These are phyloP conservation scores for Ptilorrhoa leucosticta DNA, from an alignment of 2,113 vertebrate species.

Conservation along the genomic window DNA sequence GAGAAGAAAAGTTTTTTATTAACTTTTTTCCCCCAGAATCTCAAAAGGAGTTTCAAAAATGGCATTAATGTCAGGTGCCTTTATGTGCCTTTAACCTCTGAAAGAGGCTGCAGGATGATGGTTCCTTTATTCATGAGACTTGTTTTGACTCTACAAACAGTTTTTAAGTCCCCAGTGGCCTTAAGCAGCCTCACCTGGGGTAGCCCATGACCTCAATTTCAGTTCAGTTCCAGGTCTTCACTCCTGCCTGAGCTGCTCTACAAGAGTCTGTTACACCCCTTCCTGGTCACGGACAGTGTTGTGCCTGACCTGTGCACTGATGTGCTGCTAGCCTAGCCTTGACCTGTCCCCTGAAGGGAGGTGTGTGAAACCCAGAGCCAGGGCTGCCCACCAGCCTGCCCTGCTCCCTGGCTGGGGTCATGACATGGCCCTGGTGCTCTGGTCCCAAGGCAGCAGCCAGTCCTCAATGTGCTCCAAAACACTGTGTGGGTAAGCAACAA, in stretches of 20 bases:
- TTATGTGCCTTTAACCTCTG: neutral
- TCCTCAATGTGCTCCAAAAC: neutral
- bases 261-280: fast-evolving
- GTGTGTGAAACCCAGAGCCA: neutral
- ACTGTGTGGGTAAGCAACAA: neutral
- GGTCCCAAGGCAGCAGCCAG: neutral
- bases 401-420: neutral
- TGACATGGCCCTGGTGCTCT: too few species aligned
- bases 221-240: neutral
- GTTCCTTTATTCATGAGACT: neutral
- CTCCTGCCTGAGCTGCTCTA: neutral
- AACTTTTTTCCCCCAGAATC: neutral
- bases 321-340: neutral
- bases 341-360: fast-evolving
- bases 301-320: neutral
- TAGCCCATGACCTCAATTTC: neutral
- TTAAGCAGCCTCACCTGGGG: neutral
- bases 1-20: neutral
- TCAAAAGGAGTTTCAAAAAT: neutral
- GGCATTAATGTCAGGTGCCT: neutral
- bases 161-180: neutral
- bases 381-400: neutral
- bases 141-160: neutral
- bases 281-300: fast-evolving
- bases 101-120: neutral